Percentiles rank a stretch among this genome's conserved stretches.
These are phyloP conservation scores for Semnopithecus entellus DNA, from an alignment of 2,113 vertebrate species.

Conservation along the genomic window DNA sequence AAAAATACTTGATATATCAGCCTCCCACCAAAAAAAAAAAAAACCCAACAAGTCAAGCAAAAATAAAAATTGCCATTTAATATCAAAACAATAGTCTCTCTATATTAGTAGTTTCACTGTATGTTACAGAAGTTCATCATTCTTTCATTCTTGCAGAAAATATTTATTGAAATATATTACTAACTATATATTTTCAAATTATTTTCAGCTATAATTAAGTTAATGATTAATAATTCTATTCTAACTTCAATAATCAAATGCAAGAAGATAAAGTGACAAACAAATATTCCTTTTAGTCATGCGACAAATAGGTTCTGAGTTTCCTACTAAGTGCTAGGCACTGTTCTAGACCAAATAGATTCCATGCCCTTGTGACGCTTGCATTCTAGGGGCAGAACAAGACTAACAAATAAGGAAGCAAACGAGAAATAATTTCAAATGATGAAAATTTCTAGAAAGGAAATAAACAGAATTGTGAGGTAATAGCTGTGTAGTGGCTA, in stretches of 20 bases:
- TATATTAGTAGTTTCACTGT: slow-evolving; percentile 67
- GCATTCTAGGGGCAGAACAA: not conserved
- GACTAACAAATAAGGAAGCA: not conserved
- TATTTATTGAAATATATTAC: slow-evolving; percentile 55
- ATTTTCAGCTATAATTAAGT: slow-evolving; percentile 59
- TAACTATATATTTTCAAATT: slow-evolving; percentile 48
- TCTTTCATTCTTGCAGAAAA: slow-evolving; percentile 35
- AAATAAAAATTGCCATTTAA: slow-evolving; percentile 52
- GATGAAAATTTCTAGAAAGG: not conserved
- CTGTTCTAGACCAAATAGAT: not conserved
- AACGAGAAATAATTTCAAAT: not conserved
- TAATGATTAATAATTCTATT: slow-evolving; percentile 36
- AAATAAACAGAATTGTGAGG: not conserved
- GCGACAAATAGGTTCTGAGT: not conserved
- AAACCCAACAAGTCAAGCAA: slow-evolving; percentile 30
- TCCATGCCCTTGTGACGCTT: not conserved
- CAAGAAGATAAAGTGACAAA: not conserved
- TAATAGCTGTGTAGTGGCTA: not conserved
- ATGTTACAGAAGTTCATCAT: slow-evolving; percentile 49
- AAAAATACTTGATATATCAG: not conserved
- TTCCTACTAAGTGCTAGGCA: not conserved
- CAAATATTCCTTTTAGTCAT: slow-evolving; percentile 39
- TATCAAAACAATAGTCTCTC: slow-evolving; percentile 60
- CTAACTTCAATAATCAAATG: slow-evolving; percentile 54
- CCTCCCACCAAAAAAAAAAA: not conserved